These are phyloP conservation scores for Neotoma lepida DNA, from an alignment of 2,113 vertebrate species.

Conservation along the genomic window DNA sequence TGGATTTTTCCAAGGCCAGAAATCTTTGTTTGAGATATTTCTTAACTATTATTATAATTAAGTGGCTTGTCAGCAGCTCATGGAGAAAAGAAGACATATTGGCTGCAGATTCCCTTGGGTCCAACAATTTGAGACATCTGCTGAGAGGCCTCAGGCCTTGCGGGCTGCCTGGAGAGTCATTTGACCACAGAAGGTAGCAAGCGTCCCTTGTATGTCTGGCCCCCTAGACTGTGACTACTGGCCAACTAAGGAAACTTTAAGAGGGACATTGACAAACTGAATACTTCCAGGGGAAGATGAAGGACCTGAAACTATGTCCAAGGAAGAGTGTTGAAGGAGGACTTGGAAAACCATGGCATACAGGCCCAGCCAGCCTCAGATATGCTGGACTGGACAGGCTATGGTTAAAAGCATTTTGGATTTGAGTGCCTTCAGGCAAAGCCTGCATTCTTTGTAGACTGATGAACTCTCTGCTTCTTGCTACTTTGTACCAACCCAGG, in stretches of 20 bases:
- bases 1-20: constrained; percentile 65
- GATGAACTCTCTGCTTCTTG: neutral
- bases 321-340: constrained; percentile 1
- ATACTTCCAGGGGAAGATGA: constrained; percentile 6
- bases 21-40: constrained; percentile 73
- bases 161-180: neutral
- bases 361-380: neutral
- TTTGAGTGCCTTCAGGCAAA: constrained; percentile 12
- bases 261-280: neutral
- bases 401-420: neutral
- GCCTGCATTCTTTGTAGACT: neutral
- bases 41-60: constrained; percentile 77
- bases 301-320: constrained; percentile 36
- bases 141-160: constrained; percentile 52
- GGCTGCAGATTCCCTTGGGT: constrained; percentile 53
- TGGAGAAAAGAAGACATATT: constrained; percentile 58
- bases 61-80: constrained; percentile 75
- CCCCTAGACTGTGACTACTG: neutral
- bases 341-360: constrained; percentile 44
- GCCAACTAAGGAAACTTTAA: constrained; percentile 50
- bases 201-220: neutral
- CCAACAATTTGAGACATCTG: constrained; percentile 61
- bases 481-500: neutral
- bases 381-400: neutral
- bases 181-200: constrained; percentile 45